These are phyloP conservation scores for Macroramphosus scolopax DNA, from an alignment of 2,797 vertebrate species.

Conservation along the genomic window DNA sequence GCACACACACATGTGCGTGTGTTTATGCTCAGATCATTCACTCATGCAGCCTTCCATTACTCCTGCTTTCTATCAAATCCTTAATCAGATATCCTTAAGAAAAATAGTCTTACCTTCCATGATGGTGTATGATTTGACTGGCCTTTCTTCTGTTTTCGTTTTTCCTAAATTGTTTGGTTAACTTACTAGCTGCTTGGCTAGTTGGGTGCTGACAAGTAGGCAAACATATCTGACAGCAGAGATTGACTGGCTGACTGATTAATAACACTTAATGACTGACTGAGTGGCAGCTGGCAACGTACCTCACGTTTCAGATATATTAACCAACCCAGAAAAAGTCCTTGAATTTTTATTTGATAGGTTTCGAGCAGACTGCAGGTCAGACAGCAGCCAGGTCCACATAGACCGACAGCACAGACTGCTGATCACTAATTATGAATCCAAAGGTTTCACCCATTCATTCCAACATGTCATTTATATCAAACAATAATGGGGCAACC, in stretches of 20 bases:
- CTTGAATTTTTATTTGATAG: conserved; percentile 13
- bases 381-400: too few relatives aligned
- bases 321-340: conserved; percentile 45
- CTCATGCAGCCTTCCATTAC: conserved; percentile 52
- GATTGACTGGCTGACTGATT: conserved; percentile 58
- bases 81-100: conserved; percentile 78
- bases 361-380: conserved; percentile 17
- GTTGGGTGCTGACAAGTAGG: conserved; percentile 63
- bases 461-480: too few relatives aligned
- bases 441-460: too few relatives aligned
- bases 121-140: conserved; percentile 65
- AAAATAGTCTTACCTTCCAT: conserved; percentile 64
- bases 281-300: conserved; percentile 60
- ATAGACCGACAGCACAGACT: too few relatives aligned
- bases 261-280: conserved; percentile 52
- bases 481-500: too few relatives aligned
- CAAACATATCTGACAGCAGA: conserved; percentile 55
- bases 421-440: too few relatives aligned
- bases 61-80: conserved; percentile 59
- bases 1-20: conserved; percentile 31
- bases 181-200: conserved; percentile 54
- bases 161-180: conserved; percentile 50
- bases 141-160: conserved; percentile 26
- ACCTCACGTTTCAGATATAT: conserved; percentile 48
- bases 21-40: conserved; percentile 40